Conservation (phyloP, 2,888 invertebrate genomes). For the Rhagophthalmus giganteus region DNA sequence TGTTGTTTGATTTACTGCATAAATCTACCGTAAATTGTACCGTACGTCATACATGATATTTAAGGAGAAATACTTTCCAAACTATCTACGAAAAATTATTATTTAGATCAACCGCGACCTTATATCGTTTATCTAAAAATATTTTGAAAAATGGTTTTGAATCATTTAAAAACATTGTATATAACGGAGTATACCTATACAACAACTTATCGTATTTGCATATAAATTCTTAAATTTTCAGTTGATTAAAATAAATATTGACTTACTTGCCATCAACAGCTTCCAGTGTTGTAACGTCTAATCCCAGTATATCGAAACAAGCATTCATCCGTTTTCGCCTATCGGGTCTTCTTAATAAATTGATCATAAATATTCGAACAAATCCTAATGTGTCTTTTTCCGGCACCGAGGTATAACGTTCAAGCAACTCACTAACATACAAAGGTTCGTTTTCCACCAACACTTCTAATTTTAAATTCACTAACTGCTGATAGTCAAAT, state of each 20-base stretch:
- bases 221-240: no score
- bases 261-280: conserved; percentile 90
- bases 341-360: conserved; percentile 81
- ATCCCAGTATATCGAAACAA: conserved; percentile 78
- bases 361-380: conserved; percentile 89
- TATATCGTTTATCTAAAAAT: no score
- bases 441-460: conserved; percentile 63
- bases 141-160: no score
- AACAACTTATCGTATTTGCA: no score
- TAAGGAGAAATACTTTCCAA: no score
- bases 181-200: not conserved
- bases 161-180: not conserved
- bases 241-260: not conserved
- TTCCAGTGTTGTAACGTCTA: conserved; percentile 73
- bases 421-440: conserved; percentile 53
- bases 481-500: conserved; percentile 71
- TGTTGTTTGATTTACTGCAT: no score
- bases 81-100: no score
- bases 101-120: no score
- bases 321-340: conserved; percentile 76
- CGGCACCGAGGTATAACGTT: conserved; percentile 46
- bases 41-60: no score
- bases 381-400: conserved; percentile 68
- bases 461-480: conserved; percentile 76
- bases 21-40: no score